Evolutionary conservation across 53 echinoderm and acorn worm species (phyloP), one percentile per base, ranked within the genome.

Genomic region (Temnopleurus reevesii): DNA sequence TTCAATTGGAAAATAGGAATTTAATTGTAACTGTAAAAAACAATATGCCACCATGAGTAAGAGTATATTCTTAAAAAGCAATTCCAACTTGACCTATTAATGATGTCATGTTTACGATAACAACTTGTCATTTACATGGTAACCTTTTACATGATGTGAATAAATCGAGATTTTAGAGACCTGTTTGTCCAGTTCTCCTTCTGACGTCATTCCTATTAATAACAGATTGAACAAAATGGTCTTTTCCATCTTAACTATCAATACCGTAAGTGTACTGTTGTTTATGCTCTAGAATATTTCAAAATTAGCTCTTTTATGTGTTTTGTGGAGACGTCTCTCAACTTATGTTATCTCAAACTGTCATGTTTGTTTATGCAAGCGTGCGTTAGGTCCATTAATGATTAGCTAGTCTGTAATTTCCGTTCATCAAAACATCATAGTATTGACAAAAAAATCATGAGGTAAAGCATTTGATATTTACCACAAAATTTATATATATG

Each of bases 201-300:
- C 21, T 71, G 71, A 71, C 71, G 71, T 71, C 71, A 71, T 41
- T n/a, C n/a, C 71, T 38, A 34, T n/a, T 10, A 41, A 71, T 71
- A 38, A 38, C n/a, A 71, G 30, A 64, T 64, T 30, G 33, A 34
- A 13, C 64, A 64, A 64, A 64, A 64, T 30, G 13, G 2, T 33
- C 41, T n/a, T 41, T 58, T 38, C 38, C 19, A 8, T 43, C 6
- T 41, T 71, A 1, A 18, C 33, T 29, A 63, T 63, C 33, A 63
- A 41, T 41, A 41, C 8, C 2, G 23, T 21, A n/a, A 41, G 28
- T 21, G 41, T 36, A 41, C 36, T 30, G 18, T 41, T 43, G 71
- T 71, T 71, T 71, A 71, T 71, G 41, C n/a, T 71, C 41, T 23
- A 71, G 41, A 38, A 71, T 71, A 18, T 27, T 43, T 2, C 1